These are phyloP conservation scores for Schizaphis graminum DNA, from an alignment of 2,888 invertebrate genomes.

Conservation along the genomic window DNA sequence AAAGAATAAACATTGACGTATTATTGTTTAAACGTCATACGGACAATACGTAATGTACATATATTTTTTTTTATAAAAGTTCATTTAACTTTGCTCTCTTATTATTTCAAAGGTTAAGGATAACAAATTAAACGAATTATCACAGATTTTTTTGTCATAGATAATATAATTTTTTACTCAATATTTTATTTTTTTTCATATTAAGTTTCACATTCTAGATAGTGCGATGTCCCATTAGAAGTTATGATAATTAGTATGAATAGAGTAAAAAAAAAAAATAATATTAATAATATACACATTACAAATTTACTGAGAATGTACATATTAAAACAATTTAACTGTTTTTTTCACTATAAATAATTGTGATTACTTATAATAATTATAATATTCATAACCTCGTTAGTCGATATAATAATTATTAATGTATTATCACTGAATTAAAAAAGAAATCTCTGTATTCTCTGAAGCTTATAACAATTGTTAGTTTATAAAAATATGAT, in stretches of 20 bases:
- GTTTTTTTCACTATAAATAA: neutral
- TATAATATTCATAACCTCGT: neutral
- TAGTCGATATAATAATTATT: neutral
- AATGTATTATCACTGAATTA: neutral
- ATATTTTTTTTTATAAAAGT: constrained; percentile 2
- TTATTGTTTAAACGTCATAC: neutral
- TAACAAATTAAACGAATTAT: neutral
- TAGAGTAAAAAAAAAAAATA: neutral
- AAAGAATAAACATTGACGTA: neutral
- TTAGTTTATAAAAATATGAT: neutral
- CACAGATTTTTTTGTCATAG: neutral
- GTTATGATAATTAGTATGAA: neutral
- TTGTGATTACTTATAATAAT: neutral
- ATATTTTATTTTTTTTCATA: neutral
- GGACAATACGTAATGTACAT: neutral
- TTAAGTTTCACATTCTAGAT: neutral
- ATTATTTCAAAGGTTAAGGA: constrained; percentile 12
- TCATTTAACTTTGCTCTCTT: constrained; percentile 24
- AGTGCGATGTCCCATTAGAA: neutral
- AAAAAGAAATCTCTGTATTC: neutral
- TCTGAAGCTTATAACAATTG: neutral
- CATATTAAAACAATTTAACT: neutral
- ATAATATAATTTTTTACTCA: neutral
- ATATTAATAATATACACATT: neutral
- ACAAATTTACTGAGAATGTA: neutral